A percentile compares a stretch with the other conserved stretches of the same genome.
These are phyloP conservation scores for Pseudomyrmex flavicornis DNA, from an alignment of 1,140 invertebrate species.

Conservation along the genomic window DNA sequence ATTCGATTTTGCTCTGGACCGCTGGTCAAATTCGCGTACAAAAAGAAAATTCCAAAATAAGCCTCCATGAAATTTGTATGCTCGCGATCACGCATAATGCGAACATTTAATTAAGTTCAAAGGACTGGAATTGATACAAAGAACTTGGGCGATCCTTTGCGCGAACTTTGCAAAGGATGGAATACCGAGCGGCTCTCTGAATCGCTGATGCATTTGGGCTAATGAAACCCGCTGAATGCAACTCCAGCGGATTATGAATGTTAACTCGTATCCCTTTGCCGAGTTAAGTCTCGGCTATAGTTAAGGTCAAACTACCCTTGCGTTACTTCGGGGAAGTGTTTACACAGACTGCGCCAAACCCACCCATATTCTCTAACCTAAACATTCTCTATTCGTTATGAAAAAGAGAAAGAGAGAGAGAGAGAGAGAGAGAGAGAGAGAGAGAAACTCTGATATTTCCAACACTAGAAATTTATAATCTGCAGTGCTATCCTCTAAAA, in stretches of 20 bases:
- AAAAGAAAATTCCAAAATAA: constrained; percentile 25
- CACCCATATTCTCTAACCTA: neutral
- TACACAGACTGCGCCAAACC: neutral
- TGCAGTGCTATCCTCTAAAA: too few species aligned
- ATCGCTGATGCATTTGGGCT: constrained; percentile 38
- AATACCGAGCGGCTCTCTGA: neutral
- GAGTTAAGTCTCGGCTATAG: constrained; percentile 43
- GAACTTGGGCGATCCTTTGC: neutral
- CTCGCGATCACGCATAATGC: neutral
- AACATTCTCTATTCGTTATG: neutral
- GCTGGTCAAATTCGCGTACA: neutral
- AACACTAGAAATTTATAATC: too few species aligned
- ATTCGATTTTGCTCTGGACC: neutral
- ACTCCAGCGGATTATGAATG: constrained; percentile 46
- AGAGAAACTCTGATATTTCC: too few species aligned
- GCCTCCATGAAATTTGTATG: neutral
- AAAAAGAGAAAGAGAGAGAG: too few species aligned
- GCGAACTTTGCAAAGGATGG: constrained; percentile 13
- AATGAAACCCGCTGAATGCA: constrained; percentile 46
- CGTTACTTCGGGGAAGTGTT: constrained; percentile 24
- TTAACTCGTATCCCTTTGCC: constrained; percentile 42
- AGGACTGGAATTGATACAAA: constrained; percentile 7
- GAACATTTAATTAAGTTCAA: constrained; percentile 33
- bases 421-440: too few species aligned
- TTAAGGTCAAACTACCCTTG: constrained; percentile 43